Evolutionary conservation across 2,113 vertebrate genomes (phyloP), one percentile per base, ranked within the genome.

Genomic region (Chloebia gouldiae): DNA sequence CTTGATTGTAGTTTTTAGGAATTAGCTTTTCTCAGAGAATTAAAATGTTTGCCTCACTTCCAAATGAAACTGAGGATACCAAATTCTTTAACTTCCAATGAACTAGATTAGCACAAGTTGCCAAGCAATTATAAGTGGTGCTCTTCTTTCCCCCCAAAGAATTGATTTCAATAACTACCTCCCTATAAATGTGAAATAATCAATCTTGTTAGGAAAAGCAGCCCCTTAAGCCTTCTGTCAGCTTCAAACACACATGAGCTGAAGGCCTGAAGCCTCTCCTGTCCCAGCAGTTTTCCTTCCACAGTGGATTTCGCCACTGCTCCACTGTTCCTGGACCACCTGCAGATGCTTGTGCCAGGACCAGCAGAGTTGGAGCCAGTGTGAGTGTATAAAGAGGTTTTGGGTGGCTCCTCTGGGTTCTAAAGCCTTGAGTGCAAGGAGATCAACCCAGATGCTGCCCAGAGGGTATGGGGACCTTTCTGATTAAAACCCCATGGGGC

Each of bases 401-500:
- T 73, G 22, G 13, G 19, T 50, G 23, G 15, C 35, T 54, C 10
- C 3, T 7, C 4, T 53, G 28, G 22, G 12, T 44, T 82, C 37
- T 66, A 37, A 76, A 60, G 31, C 28, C 9, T 14, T 18, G 42
- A 33, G 5, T 40, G 8, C 6, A 6, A 78, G 69, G 39, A 81
- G 24, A 37, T 19, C 18, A 28, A 35, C 30, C 13, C 45, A 21
- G 10, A 8, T 1, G 2, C n/a, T 86, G 18, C 27, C 10, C 0
- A 0, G 30, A 1, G 4, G 22, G 16, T 1, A 0, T 12, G 25
- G 30, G 28, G 10, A 61, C 13, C 7, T 30, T 27, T 57, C 22
- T 72, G 53, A 14, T 65, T 11, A 35, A 77, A 75, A 11, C 21
- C 8, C 12, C 11, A 3, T 0, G 1, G 15, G 15, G 8, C 24